These are phyloP conservation scores for Numida meleagris DNA, from an alignment of 2,113 vertebrate genomes.

Conservation along the genomic window DNA sequence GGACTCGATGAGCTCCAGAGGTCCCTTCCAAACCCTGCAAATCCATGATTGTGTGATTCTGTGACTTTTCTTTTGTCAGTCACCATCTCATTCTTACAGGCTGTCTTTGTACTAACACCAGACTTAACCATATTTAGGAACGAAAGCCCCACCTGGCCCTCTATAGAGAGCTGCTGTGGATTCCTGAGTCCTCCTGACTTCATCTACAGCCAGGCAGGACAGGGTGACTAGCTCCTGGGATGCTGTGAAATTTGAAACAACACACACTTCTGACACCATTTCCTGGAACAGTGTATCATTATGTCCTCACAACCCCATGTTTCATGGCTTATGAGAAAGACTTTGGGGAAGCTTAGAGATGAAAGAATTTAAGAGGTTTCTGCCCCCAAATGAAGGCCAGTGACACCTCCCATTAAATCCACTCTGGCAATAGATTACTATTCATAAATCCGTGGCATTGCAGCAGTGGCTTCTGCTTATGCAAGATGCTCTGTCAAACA, in stretches of 20 bases:
- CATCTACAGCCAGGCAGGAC: background rate
- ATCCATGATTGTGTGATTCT: too few relatives aligned
- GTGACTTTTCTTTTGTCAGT: background rate
- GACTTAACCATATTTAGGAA: background rate
- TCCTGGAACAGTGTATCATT: background rate
- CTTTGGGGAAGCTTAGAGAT: background rate
- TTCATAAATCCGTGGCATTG: background rate
- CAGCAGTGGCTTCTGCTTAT: background rate
- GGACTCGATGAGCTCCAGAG: too few relatives aligned
- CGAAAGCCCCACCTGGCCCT: background rate
- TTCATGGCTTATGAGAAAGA: background rate
- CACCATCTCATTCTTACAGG: background rate
- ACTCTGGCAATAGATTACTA: background rate
- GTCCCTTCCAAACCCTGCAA: too few relatives aligned
- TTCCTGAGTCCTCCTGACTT: background rate
- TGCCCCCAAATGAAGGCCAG: background rate
- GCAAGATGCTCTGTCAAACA: background rate
- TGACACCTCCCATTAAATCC: background rate
- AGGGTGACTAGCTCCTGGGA: background rate
- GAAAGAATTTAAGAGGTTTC: background rate
- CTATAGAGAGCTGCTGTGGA: background rate
- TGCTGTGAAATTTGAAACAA: background rate
- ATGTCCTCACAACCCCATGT: background rate
- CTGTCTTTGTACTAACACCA: background rate
- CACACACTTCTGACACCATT: accelerated